Percentiles rank a stretch among this genome's conserved stretches.
phyloP scores from a whole-genome alignment of 1,140 invertebrate species.

The Phthorimaea operculella region DNA sequence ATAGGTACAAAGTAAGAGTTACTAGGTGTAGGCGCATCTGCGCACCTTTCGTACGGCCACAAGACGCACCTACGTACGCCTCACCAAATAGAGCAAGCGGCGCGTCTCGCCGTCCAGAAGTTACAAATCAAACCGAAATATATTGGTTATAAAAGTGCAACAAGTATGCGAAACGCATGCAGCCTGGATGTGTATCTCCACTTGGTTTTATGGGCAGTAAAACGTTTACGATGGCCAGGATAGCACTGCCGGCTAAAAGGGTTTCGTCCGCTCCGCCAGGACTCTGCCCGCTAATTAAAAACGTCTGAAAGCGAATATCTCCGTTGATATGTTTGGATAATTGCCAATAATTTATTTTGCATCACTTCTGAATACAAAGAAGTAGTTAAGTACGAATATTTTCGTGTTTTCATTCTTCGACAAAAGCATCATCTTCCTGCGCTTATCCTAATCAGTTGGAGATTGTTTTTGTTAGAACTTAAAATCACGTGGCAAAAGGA shows the following conservation, averaged over 20 bases:
- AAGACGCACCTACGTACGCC: background rate
- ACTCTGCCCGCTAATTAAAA: conserved; percentile 45
- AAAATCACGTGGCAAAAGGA: too few relatives aligned
- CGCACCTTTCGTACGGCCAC: too few relatives aligned
- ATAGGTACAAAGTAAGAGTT: too few relatives aligned
- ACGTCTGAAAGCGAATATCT: conserved; percentile 14
- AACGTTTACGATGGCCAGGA: conserved; percentile 52
- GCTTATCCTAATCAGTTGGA: too few relatives aligned
- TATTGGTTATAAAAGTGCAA: conserved; percentile 65
- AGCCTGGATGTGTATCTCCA: conserved; percentile 49
- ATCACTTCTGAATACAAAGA: too few relatives aligned
- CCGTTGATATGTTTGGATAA: background rate
- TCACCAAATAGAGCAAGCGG: background rate
- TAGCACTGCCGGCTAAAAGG: conserved; percentile 63
- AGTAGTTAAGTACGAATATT: too few relatives aligned
- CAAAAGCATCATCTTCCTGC: too few relatives aligned
- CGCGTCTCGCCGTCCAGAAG: conserved; percentile 33
- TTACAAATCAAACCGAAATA: conserved; percentile 64
- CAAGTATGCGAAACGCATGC: conserved; percentile 56
- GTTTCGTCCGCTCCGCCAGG: conserved; percentile 33
- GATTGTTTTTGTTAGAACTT: too few relatives aligned
- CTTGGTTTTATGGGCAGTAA: conserved; percentile 62
- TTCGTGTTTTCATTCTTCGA: too few relatives aligned
- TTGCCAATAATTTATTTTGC: background rate
- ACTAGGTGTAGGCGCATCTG: too few relatives aligned